A percentile compares a stretch with the other conserved stretches of the same genome.
These are phyloP conservation scores for Micrasema longulum DNA, from an alignment of 1,140 invertebrate genomes.

Conservation along the genomic window DNA sequence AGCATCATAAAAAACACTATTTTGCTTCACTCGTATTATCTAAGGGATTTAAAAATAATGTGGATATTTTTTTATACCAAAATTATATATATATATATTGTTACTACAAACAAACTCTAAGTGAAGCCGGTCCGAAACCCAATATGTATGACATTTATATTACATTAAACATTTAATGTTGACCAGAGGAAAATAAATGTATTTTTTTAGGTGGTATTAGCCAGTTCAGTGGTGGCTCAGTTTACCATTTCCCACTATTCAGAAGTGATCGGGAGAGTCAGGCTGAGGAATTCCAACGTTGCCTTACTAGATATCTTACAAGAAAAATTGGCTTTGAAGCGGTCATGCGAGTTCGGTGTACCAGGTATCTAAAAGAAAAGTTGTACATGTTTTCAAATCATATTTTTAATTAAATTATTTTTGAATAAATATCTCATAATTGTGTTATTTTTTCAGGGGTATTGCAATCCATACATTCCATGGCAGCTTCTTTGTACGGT, in stretches of 20 bases:
- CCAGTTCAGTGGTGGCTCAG: slow-evolving; percentile 94
- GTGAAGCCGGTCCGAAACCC: too few relatives aligned
- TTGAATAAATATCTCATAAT: too few relatives aligned
- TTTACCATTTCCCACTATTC: slow-evolving; percentile 94
- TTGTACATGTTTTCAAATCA: not conserved
- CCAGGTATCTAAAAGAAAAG: slow-evolving; percentile 69
- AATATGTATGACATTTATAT: too few relatives aligned
- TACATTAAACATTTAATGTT: too few relatives aligned
- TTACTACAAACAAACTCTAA: too few relatives aligned
- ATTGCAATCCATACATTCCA: slow-evolving; percentile 97
- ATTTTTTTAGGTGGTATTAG: slow-evolving; percentile 83
- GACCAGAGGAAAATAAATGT: too few relatives aligned
- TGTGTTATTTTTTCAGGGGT: slow-evolving; percentile 69
- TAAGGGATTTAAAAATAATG: too few relatives aligned
- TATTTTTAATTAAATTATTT: too few relatives aligned
- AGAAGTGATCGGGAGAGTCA: slow-evolving; percentile 79
- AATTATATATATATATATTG: too few relatives aligned
- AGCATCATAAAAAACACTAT: too few relatives aligned
- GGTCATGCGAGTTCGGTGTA: slow-evolving; percentile 97
- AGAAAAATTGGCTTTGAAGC: slow-evolving; percentile 99
- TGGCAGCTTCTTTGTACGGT: slow-evolving; percentile 99
- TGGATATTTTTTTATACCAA: too few relatives aligned
- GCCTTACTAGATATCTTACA: slow-evolving; percentile 90
- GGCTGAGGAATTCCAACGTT: slow-evolving; percentile 80
- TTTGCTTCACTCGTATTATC: too few relatives aligned